Evolutionary conservation across 2,113 vertebrate genomes (phyloP).

Genomic region (Fulmarus glacialis): DNA sequence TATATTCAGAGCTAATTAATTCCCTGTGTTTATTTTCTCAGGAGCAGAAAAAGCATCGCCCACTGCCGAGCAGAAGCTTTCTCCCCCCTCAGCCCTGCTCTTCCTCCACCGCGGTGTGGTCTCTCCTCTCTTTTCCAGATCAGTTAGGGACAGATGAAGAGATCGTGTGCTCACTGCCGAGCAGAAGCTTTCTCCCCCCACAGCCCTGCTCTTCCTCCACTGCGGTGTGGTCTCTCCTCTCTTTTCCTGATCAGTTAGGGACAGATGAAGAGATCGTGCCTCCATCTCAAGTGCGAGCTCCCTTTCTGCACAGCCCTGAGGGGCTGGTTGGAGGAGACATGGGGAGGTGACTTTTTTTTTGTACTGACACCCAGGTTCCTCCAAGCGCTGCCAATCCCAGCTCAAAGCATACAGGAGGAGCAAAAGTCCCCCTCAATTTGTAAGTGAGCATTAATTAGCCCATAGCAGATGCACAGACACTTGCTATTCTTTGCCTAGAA

Average conservation of each 20-base stretch:
- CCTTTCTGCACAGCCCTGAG: not conserved
- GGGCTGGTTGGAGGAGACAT: not conserved
- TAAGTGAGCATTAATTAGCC: not conserved
- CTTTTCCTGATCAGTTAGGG: not conserved
- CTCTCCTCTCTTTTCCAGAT: not conserved
- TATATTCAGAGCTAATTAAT: conserved; percentile 56
- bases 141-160: not conserved
- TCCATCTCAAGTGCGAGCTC: not conserved
- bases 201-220: not conserved
- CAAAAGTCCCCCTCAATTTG: not conserved
- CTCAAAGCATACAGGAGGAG: not conserved
- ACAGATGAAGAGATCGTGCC: not conserved
- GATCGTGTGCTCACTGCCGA: too few species aligned
- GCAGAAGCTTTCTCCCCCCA: too few species aligned
- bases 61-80: not conserved
- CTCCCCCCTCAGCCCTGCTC: not conserved
- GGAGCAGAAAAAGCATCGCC: not conserved
- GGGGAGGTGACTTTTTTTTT: not conserved
- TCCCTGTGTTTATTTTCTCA: conserved; percentile 45
- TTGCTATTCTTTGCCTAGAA: not conserved
- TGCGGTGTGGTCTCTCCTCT: not conserved
- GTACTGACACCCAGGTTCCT: not conserved
- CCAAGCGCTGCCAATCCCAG: not conserved
- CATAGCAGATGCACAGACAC: not conserved
- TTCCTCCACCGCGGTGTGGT: accelerated